These are phyloP conservation scores for Unio delphinus DNA, from an alignment of 2,888 invertebrate species.

Conservation along the genomic window DNA sequence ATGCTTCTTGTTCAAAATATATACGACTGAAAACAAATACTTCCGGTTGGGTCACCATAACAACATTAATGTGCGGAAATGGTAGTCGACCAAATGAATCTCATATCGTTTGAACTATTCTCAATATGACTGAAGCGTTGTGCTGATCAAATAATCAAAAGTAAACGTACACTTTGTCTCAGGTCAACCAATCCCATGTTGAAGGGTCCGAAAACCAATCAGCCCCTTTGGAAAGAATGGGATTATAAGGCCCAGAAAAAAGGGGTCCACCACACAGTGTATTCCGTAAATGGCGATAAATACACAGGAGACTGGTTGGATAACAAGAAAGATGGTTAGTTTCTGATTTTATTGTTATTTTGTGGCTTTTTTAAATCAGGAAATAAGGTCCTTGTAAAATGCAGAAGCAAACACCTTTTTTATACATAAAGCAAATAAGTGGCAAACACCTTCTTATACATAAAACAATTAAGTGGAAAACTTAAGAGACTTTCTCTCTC, in stretches of 20 bases:
- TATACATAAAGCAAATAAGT: too few relatives aligned
- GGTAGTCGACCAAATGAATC: too few relatives aligned
- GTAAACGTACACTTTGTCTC: too few relatives aligned
- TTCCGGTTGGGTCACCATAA: too few relatives aligned
- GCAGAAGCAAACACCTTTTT: not conserved
- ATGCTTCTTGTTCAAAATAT: too few relatives aligned
- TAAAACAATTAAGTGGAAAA: not conserved
- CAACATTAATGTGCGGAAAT: too few relatives aligned
- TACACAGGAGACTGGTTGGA: constrained; percentile 72
- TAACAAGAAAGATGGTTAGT: constrained; percentile 70
- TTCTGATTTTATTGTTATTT: not conserved
- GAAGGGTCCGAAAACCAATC: constrained; percentile 53
- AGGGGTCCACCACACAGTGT: constrained; percentile 70
- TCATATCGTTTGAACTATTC: too few relatives aligned
- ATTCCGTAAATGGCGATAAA: constrained; percentile 70
- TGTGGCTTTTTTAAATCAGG: not conserved
- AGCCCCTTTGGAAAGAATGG: constrained; percentile 70
- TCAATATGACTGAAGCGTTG: too few relatives aligned
- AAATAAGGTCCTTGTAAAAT: not conserved
- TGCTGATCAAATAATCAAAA: too few relatives aligned
- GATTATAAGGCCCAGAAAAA: constrained; percentile 70
- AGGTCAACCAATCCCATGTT: constrained; percentile 46
- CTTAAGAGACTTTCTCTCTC: too few relatives aligned
- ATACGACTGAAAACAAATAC: too few relatives aligned
- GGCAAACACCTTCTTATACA: not conserved